Conservation (phyloP, 2,888 invertebrate genomes). For the Sipha maydis region DNA sequence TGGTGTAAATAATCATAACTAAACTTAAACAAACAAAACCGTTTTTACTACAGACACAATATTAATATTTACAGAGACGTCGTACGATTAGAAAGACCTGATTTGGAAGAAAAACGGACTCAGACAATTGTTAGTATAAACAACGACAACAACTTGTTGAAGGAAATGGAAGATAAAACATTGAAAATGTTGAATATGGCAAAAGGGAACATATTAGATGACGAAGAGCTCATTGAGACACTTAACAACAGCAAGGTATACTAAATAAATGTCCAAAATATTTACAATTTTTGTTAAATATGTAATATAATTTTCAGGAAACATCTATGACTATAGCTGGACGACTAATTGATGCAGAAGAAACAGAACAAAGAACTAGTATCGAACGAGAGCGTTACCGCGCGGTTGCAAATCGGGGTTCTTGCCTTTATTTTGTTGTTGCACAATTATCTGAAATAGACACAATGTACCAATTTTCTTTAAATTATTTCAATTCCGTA, state of each 20-base stretch:
- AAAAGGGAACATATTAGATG: constrained; percentile 91
- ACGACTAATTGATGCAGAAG: constrained; percentile 86
- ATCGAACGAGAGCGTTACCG: constrained; percentile 84
- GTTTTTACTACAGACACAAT: background rate
- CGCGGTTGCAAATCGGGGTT: constrained; percentile 85
- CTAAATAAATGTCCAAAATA: background rate
- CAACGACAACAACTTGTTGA: constrained; percentile 83
- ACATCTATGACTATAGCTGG: constrained; percentile 90
- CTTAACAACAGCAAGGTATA: constrained; percentile 86
- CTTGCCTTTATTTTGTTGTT: constrained; percentile 91
- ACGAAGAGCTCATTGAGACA: constrained; percentile 91
- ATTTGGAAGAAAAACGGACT: constrained; percentile 83
- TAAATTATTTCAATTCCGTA: constrained; percentile 81
- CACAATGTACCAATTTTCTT: constrained; percentile 96
- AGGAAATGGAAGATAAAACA: constrained; percentile 90
- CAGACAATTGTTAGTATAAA: constrained; percentile 87
- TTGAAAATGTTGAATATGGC: constrained; percentile 82
- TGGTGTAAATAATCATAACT: constrained; percentile 67
- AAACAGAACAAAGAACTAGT: constrained; percentile 78
- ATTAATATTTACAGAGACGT: constrained; percentile 71
- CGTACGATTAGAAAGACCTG: constrained; percentile 89
- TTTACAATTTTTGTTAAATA: background rate
- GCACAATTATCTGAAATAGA: constrained; percentile 89
- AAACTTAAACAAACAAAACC: background rate
- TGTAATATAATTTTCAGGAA: constrained; percentile 67